Evolutionary conservation across 2,113 vertebrate species (phyloP), one percentile per base, ranked within the genome.

Genomic region (Trematocara macrostoma): DNA sequence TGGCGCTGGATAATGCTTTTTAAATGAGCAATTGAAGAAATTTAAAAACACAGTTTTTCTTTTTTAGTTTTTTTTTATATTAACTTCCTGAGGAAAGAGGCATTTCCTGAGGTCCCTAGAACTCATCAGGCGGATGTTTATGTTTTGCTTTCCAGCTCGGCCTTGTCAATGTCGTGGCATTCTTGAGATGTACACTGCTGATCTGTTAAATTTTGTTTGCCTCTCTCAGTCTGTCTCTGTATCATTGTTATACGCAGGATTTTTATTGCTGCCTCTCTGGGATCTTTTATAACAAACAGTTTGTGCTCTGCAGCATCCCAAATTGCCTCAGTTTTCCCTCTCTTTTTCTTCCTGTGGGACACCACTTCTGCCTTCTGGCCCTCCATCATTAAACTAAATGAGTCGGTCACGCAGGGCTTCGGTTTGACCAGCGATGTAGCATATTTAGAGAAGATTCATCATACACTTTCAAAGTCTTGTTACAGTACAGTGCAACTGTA

Each of bases 71-170:
- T 64, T 35, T 79, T 87, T 53, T 83, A 9, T 31, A 52, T 29
- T 8, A 38, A 71, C 47, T 93, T 93, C 87, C 91, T 80, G 64
- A 80, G 91, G 93, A 89, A 74, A 79, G 79, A 90, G 79, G n/a
- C 82, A 87, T 93, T 95, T 95, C 94, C 94, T 94, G 89, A 85
- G 69, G 87, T 89, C 83, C 59, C 88, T 35, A 64, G 64, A 55
- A 87, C 52, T 64, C 11, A 35, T 86, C 71, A 56, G 81, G 78
- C 87, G 92, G 93, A 95, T 94, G 94, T 95, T 93, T 88, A 90
- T 93, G 89, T 93, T 95, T 93, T 85, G 64, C 71, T 93, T 91
- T 92, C 83, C 83, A 78, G 83, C 78, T 78, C 67, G 2, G 71
- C 64, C 42, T 80, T 85, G 89, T 88, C 83, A 89, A 89, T 90